Evolutionary conservation across 2,797 vertebrate species (phyloP), one percentile per base, ranked within the genome.

Genomic region (Melanotaenia trifasciata): DNA sequence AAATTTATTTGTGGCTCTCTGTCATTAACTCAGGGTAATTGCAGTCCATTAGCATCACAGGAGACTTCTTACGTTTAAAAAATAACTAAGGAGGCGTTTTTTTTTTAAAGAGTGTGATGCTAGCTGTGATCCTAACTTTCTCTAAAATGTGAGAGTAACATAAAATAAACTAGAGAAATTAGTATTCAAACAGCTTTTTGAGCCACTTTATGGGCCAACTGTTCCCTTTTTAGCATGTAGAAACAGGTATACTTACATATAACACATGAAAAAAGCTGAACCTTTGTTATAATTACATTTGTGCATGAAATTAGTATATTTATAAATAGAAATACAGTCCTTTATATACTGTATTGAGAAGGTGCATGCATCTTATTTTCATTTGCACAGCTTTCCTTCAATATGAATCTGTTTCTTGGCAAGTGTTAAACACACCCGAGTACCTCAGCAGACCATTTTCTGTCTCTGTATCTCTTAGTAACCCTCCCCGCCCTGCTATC

Each of bases 401-500:
- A 4, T 22, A 53, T 35, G 56, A 12, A 35, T 53, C 47, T n/a
- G 5, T 80, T 71, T 79, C 63, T 72, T 66, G 72, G 35, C 74
- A 47, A 65, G 68, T 76, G 75, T 87, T 83, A 84, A 88, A 87
- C 66, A 83, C 84, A 82, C 60, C 70, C 72, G 65, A 70, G 83
- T 72, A 77, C 81, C 83, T 79, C 86, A 82, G 81, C 70, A 83
- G 76, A 77, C 72, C 78, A 69, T 80, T 94, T 95, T 91, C 90
- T 90, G 93, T 93, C 91, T 64, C 66, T 81, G 63, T 82, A 86
- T 92, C 85, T 63, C 77, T 51, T 70, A 28, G 72, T 74, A 72
- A 88, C 89, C 87, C 83, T 87, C 85, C 74, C 80, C 82, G 63
- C 76, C 77, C 65, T 80, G 89, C 87, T 91, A 92, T 90, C 93